A percentile compares a stretch with the other conserved stretches of the same genome.
These are phyloP conservation scores for Porites divaricata DNA, from an alignment of 92 coral and sea anemone genomes.

Conservation along the genomic window DNA sequence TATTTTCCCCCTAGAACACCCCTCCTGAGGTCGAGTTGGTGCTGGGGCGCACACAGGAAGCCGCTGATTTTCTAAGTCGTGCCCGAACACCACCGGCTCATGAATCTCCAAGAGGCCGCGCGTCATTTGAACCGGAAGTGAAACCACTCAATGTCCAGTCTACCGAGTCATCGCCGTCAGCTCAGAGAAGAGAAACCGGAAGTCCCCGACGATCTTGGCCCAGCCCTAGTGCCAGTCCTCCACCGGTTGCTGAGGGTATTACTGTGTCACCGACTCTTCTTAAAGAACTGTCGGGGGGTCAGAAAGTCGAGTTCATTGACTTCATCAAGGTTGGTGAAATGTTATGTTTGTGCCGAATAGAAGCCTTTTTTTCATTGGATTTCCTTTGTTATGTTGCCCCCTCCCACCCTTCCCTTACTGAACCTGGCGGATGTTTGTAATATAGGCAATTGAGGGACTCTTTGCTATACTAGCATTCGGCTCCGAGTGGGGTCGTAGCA, in stretches of 20 bases:
- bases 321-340: slow-evolving; percentile 71
- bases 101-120: slow-evolving; percentile 38
- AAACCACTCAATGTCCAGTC: slow-evolving; percentile 73
- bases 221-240: slow-evolving; percentile 68
- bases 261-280: slow-evolving; percentile 82
- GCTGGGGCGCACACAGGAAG: slow-evolving; percentile 95
- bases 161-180: slow-evolving; percentile 52
- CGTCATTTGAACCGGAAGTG: slow-evolving; percentile 59
- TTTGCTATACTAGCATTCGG: too few species aligned
- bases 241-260: slow-evolving; percentile 65
- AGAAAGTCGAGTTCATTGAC: slow-evolving; percentile 85
- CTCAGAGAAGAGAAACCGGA: slow-evolving; percentile 37
- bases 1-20: slow-evolving; percentile 58
- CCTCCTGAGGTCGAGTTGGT: slow-evolving; percentile 87
- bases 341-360: not conserved
- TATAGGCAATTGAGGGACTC: too few species aligned
- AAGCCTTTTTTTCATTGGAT: not conserved
- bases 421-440: too few species aligned
- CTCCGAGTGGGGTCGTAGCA: too few species aligned
- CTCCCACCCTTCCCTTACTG: too few species aligned
- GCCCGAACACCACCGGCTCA: slow-evolving; percentile 60
- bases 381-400: too few species aligned
- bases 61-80: slow-evolving; percentile 78
- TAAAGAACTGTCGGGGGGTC: slow-evolving; percentile 89
- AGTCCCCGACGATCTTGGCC: slow-evolving; percentile 35